These are phyloP conservation scores for Meles meles DNA, from an alignment of 2,113 vertebrate genomes.

Conservation along the genomic window DNA sequence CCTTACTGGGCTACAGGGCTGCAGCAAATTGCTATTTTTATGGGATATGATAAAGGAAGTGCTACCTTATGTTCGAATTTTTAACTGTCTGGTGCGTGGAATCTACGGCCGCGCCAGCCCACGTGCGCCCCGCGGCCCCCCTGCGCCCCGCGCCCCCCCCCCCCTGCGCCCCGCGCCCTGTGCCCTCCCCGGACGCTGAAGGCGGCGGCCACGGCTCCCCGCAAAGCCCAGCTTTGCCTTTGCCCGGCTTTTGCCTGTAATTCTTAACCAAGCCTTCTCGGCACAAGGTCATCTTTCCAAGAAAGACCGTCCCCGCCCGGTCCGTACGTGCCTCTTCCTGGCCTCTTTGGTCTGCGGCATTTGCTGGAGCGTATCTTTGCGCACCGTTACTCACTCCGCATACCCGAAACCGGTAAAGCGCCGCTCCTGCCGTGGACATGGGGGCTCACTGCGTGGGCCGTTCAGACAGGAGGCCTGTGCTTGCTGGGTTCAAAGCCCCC, in stretches of 20 bases:
- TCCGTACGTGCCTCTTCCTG: neutral
- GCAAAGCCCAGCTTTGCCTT: neutral
- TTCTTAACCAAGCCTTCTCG: neutral
- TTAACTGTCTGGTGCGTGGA: conserved; percentile 88
- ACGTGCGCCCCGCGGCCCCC: neutral
- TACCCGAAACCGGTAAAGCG: conserved; percentile 66
- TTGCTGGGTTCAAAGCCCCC: neutral
- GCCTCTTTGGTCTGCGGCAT: conserved; percentile 7
- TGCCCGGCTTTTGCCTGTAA: neutral
- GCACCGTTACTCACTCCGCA: conserved; percentile 75
- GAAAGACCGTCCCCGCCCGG: neutral
- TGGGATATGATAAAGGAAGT: conserved; percentile 97
- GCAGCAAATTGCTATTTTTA: conserved; percentile 98
- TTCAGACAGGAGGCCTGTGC: neutral
- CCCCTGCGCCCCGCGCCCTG: neutral
- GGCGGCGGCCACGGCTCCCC: neutral
- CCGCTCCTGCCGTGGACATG: accelerated
- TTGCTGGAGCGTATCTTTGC: conserved; percentile 70
- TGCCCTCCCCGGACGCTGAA: neutral
- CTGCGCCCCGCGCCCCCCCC: accelerated
- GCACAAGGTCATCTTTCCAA: neutral
- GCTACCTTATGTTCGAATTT: conserved; percentile 95
- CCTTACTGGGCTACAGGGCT: conserved; percentile 95
- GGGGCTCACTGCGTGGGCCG: neutral
- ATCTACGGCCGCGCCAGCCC: conserved; percentile 60